Evolutionary conservation across 2,113 vertebrate species (phyloP).

Genomic region (Xenotilapia leptura): DNA sequence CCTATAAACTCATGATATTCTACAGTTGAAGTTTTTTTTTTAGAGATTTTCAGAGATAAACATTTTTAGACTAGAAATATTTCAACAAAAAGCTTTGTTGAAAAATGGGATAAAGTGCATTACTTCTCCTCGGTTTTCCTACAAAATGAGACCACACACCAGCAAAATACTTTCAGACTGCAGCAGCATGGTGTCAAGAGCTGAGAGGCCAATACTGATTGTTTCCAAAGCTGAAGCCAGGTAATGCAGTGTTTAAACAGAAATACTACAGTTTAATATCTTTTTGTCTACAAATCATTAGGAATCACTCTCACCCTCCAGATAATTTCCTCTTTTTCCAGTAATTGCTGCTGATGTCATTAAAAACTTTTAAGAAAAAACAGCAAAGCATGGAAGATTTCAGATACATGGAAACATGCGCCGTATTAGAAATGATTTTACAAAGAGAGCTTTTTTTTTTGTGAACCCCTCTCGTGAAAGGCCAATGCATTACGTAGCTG

Average conservation of each 20-base stretch:
- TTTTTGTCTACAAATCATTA: background rate
- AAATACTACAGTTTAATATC: background rate
- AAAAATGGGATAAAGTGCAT: background rate
- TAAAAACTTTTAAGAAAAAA: background rate
- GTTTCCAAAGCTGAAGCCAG: background rate
- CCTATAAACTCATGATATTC: background rate
- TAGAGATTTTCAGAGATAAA: background rate
- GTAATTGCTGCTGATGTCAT: background rate
- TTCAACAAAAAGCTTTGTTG: background rate
- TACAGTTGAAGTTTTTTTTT: background rate
- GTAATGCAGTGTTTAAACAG: background rate
- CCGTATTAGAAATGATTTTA: background rate
- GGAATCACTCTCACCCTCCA: background rate
- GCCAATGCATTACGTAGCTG: background rate
- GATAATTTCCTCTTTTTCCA: background rate
- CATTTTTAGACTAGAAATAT: background rate
- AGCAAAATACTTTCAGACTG: slow-evolving; percentile 3
- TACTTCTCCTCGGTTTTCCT: background rate
- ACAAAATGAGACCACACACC: background rate
- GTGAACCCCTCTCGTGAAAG: background rate
- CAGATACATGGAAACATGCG: background rate
- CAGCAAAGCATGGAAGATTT: background rate
- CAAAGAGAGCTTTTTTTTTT: background rate
- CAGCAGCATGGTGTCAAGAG: slow-evolving; percentile 51
- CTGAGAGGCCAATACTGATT: background rate